These are phyloP conservation scores for Nesometra sesokonis DNA, from an alignment of 35 echinoderm and acorn worm genomes.

Conservation along the genomic window DNA sequence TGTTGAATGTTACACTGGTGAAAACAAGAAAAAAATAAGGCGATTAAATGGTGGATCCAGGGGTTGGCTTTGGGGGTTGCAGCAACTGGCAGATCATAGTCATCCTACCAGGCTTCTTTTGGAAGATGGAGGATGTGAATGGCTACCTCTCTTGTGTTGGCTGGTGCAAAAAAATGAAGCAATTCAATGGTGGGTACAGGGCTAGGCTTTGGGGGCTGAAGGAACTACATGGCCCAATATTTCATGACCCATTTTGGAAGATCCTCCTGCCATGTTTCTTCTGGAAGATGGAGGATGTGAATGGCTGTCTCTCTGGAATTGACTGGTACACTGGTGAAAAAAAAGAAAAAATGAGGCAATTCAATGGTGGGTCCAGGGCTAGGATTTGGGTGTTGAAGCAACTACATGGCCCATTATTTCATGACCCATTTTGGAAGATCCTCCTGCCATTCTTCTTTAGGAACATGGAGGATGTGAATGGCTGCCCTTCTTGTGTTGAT, in stretches of 20 bases:
- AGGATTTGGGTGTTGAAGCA: too few species aligned
- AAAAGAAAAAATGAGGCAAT: not conserved
- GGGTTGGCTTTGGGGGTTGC: too few species aligned
- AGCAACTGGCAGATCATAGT: too few species aligned
- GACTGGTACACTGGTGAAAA: slow-evolving; percentile 35
- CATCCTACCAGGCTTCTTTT: slow-evolving; percentile 43
- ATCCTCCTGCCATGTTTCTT: slow-evolving; percentile 48
- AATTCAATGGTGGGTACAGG: too few species aligned
- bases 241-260: too few species aligned
- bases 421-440: too few species aligned
- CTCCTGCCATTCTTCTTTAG: slow-evolving; percentile 43
- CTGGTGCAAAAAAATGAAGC: too few species aligned
- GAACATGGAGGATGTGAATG: slow-evolving; percentile 85
- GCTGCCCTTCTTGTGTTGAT: slow-evolving; percentile 18
- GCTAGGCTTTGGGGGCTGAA: too few species aligned
- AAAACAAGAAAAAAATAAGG: not conserved
- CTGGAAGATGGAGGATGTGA: slow-evolving; percentile 83
- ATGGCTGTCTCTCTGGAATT: slow-evolving; percentile 28
- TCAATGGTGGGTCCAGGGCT: too few species aligned
- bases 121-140: slow-evolving; percentile 91
- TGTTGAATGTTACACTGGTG: slow-evolving; percentile 49
- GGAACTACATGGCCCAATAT: too few species aligned
- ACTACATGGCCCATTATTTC: too few species aligned
- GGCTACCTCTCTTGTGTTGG: not conserved
- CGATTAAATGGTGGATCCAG: too few species aligned